Base-by-base conservation (phyloP, 2,113 vertebrate genomes). In the Triplophysa tibetana region DNA sequence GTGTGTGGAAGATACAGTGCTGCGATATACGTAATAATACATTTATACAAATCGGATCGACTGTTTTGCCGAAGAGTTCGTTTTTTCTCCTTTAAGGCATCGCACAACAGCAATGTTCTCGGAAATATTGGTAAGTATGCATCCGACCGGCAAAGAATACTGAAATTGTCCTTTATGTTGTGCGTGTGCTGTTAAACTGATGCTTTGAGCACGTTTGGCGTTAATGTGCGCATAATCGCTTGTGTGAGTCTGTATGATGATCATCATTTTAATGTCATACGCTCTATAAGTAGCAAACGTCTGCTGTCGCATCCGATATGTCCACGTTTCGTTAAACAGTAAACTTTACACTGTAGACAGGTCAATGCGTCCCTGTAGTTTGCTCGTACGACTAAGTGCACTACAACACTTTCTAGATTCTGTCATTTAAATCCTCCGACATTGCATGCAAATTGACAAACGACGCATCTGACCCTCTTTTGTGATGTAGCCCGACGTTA, bases 41-140 rank as follows among this genome's bases (percentile, higher is more conserved):
- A 19, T 17, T 61, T 29, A 48, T n/a, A 8, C 11, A 58, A n/a
- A 52, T 58, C 38, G 79, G 62, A 80, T 66, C 65, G 33, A 56
- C 48, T 80, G 61, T 26, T 75, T 63, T 69, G 56, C 61, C 38
- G 61, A 65, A 65, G 45, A 65, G 24, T 76, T 65, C 54, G 11
- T 50, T 75, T 29, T 48, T 5, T 61, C 16, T 60, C 43, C 43
- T 45, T 75, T 62, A 26, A 65, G 62, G 62, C 67, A 23, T 50
- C 76, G 79, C 33, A 58, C 64, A 66, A 81, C 83, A 83, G 83
- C 70, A 81, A 89, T 90, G 89, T 81, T 83, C 80, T 65, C 75
- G 75, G 81, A 70, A 84, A 83, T 87, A 69, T 81, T 83, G 78
- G 92, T 93, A 87, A 91, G 90, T 93, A 52, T 91, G 24, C 41